phyloP scores from a whole-genome alignment of 2,113 vertebrate genomes.

The Tupaia tana region DNA sequence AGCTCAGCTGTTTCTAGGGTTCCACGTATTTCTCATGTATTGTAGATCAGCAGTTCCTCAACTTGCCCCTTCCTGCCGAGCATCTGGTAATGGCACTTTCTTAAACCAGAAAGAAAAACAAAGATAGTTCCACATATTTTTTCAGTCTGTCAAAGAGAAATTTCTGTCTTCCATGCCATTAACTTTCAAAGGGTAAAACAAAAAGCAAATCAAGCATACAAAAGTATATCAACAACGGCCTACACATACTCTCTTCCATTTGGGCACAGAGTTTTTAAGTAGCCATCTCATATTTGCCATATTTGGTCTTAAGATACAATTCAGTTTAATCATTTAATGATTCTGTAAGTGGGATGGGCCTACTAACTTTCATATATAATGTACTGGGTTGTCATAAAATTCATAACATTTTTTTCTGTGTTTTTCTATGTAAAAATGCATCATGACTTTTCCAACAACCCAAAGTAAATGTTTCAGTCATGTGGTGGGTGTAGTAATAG shows the following conservation, averaged over 20 bases:
- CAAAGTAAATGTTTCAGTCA: not conserved
- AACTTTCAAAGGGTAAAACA: not conserved
- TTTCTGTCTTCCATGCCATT: not conserved
- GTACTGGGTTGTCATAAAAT: no score
- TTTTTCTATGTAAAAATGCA: no score
- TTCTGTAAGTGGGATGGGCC: not conserved
- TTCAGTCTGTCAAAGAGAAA: not conserved
- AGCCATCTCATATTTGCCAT: not conserved
- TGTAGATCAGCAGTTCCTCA: not conserved
- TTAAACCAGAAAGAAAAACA: not conserved
- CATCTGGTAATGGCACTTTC: not conserved
- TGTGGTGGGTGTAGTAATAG: accelerated
- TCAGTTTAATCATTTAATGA: not conserved
- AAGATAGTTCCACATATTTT: not conserved
- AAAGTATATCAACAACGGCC: not conserved
- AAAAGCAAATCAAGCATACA: not conserved
- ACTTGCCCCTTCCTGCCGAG: not conserved
- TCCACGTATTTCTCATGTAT: not conserved
- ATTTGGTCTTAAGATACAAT: not conserved
- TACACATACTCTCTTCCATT: not conserved
- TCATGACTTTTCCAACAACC: no score
- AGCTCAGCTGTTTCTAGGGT: not conserved
- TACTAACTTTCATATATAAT: not conserved
- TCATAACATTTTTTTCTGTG: no score
- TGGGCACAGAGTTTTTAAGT: not conserved